Evolutionary conservation across 2,113 vertebrate species (phyloP).

Genomic region (Opisthocomus hoazin): DNA sequence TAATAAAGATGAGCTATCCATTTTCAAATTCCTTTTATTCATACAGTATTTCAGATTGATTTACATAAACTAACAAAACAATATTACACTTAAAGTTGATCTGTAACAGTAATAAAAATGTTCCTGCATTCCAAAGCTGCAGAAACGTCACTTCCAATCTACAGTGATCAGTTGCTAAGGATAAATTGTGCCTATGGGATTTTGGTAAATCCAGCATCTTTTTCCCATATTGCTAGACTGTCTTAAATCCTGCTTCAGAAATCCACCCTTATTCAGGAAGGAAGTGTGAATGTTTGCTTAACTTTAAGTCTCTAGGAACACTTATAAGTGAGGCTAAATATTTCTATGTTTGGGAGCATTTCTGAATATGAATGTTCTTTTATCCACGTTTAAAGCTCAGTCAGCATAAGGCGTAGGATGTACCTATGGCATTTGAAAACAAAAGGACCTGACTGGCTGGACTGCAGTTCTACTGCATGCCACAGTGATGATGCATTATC

Average conservation of each 20-base stretch:
- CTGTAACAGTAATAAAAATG: conserved; percentile 39
- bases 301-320: background rate
- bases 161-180: conserved; percentile 4
- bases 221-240: background rate
- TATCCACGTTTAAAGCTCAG: background rate
- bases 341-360: background rate
- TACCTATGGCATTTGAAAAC: background rate
- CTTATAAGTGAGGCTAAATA: background rate
- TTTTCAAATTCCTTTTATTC: conserved; percentile 36
- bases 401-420: background rate
- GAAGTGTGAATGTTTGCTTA: conserved; percentile 9
- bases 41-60: conserved; percentile 12
- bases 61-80: conserved; percentile 55
- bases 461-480: background rate
- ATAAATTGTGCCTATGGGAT: conserved; percentile 30
- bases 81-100: conserved; percentile 46
- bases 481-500: background rate
- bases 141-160: conserved; percentile 26
- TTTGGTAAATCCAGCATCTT: conserved; percentile 13
- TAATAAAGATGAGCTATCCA: background rate
- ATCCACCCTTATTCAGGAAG: background rate
- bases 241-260: conserved; percentile 26
- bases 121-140: conserved; percentile 38
- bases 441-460: background rate
- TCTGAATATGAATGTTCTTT: background rate